Evolutionary conservation across 2,797 vertebrate species (phyloP).

Genomic region (Pristis pectinata): DNA sequence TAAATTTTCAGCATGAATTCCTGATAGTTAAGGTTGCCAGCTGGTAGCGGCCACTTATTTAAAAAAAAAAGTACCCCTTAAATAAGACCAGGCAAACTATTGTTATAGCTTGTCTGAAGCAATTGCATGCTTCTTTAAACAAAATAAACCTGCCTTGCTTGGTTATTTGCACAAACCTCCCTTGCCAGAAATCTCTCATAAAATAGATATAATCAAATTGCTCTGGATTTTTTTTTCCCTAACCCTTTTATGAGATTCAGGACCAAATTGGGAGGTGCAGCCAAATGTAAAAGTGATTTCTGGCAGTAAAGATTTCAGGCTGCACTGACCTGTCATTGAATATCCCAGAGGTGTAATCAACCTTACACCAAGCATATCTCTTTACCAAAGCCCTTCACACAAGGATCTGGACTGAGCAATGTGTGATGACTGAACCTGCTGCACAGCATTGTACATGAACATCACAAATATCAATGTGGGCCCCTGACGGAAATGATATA

Average conservation of each 20-base stretch:
- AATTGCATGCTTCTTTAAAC: not conserved
- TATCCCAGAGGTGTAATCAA: not conserved
- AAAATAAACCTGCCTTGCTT: not conserved
- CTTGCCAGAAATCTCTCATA: not conserved
- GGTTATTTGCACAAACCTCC: not conserved
- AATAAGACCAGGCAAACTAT: not conserved
- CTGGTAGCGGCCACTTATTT: no score
- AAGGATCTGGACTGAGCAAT: not conserved
- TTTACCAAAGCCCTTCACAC: not conserved
- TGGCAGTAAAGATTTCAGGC: not conserved
- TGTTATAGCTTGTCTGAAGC: not conserved
- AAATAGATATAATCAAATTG: not conserved
- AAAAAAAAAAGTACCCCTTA: not conserved
- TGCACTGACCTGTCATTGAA: not conserved
- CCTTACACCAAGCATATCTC: not conserved
- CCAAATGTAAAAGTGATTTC: not conserved
- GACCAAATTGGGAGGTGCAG: not conserved
- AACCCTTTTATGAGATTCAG: not conserved
- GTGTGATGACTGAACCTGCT: not conserved
- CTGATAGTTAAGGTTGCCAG: not conserved
- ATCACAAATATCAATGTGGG: not conserved
- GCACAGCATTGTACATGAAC: not conserved
- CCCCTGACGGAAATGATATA: not conserved
- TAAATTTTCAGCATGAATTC: not conserved
- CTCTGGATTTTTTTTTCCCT: not conserved